Base-by-base conservation (phyloP, 1,140 invertebrate genomes). In the Octopus sinensis region DNA sequence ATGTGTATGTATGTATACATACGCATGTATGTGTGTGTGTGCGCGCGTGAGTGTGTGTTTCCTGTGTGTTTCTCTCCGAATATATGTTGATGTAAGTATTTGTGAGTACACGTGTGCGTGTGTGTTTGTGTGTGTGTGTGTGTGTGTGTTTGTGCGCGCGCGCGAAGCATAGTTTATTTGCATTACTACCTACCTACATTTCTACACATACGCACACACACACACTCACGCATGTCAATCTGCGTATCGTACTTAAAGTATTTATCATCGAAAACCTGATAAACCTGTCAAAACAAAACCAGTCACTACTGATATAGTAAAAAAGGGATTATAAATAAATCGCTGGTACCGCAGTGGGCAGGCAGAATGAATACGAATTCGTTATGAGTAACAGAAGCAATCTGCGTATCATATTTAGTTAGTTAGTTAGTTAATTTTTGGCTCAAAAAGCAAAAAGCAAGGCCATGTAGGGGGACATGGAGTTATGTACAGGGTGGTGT, bases 171-270 rank as follows among this genome's bases (percentile, higher is more conserved):
- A 23, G 23, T 23, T 23, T 62, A 62, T 9, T 1, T 62, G 56
- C 56, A 62, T 9, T 62, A 62, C 7, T 9, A 17, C 56, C 7
- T 17, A 62, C 52, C 53, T 12, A 13, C 53, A 9, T 52, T 81
- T 71, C 13, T 51, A 51, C 80, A 82, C 76, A 81, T 43, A 80
- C 79, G 68, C 79, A 81, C 53, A 78, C 77, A 71, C 77, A 78
- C 77, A 73, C 56, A 77, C 43, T 53, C 71, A 81, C 54, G 62
- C 54, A 81, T 62, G 4, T 62, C 9, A 12, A 62, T 62, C 9
- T 62, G 17, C 4, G 17, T 62, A 62, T 62, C 17, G 17, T 62
- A 62, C 17, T 12, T 62, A 62, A 12, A 2, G 17, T 62, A 12
- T 62, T 12, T 62, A 62, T 62, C 17, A 12, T 12, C 17, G 56